phyloP scores from a whole-genome alignment of 2,113 vertebrate genomes.

The Taurulus bubalis region DNA sequence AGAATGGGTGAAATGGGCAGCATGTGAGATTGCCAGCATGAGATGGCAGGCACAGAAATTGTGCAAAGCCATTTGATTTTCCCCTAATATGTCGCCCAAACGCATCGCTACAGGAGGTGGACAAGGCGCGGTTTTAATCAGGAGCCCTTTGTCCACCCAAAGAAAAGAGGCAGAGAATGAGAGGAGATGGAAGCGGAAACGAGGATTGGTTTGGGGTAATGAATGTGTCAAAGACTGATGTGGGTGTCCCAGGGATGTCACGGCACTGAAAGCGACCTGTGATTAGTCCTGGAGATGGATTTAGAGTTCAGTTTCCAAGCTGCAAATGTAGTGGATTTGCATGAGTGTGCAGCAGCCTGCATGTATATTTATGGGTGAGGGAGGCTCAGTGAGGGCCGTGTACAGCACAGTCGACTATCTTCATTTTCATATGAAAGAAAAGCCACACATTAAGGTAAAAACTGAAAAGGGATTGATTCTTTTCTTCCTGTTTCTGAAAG shows the following conservation, averaged over 20 bases:
- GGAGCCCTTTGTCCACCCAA: constrained; percentile 52
- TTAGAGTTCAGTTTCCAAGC: constrained; percentile 44
- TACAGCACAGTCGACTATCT: neutral
- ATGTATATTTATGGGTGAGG: neutral
- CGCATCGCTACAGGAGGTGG: constrained; percentile 57
- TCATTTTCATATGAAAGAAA: constrained; percentile 16
- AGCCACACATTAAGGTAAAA: neutral
- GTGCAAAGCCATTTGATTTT: constrained; percentile 46
- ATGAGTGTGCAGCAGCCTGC: neutral
- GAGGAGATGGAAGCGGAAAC: constrained; percentile 36
- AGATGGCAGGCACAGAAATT: constrained; percentile 4
- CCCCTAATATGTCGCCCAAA: constrained; percentile 35
- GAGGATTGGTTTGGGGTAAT: constrained; percentile 55
- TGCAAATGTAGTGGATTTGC: constrained; percentile 40
- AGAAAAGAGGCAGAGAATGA: constrained; percentile 49
- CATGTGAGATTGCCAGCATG: constrained; percentile 19
- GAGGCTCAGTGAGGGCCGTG: neutral
- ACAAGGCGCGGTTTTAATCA: constrained; percentile 65
- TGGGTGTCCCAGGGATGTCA: constrained; percentile 38
- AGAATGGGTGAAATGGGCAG: constrained; percentile 46
- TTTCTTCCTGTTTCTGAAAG: neutral
- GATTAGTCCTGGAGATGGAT: constrained; percentile 62
- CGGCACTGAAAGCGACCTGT: constrained; percentile 46
- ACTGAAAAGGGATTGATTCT: neutral
- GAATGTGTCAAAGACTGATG: constrained; percentile 59